These are phyloP conservation scores for Oscheius sp. DNA, from an alignment of 2,888 invertebrate species.

Conservation along the genomic window DNA sequence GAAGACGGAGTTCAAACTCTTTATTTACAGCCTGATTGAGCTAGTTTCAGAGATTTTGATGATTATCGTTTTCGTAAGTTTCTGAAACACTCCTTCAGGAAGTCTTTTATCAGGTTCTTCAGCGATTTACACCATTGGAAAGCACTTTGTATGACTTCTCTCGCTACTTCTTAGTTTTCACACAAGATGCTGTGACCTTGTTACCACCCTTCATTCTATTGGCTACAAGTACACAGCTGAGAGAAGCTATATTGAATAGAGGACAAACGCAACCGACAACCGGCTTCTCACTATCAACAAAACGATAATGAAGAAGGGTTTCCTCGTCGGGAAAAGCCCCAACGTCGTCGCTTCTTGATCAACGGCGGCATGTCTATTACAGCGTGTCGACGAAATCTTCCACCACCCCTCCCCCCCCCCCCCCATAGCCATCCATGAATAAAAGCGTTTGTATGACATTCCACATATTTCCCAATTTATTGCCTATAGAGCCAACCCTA, in stretches of 20 bases:
- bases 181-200: not conserved
- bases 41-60: slow-evolving; percentile 5
- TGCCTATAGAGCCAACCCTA: not conserved
- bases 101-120: not conserved
- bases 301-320: too few relatives aligned
- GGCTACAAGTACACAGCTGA: slow-evolving; percentile 11
- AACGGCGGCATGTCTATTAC: slow-evolving; percentile 11
- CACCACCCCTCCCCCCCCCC: not conserved
- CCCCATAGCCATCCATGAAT: slow-evolving; percentile 16
- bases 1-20: not conserved
- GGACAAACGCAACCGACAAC: not conserved
- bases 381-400: slow-evolving; percentile 29
- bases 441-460: not conserved
- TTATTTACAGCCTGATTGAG: slow-evolving; percentile 17
- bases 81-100: not conserved
- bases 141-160: slow-evolving; percentile 9
- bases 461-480: not conserved
- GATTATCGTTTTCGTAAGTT: slow-evolving; percentile 13
- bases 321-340: not conserved
- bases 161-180: slow-evolving; percentile 2
- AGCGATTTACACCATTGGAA: slow-evolving; percentile 1
- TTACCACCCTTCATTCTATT: slow-evolving; percentile 16
- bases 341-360: not conserved
- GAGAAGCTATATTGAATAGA: not conserved
- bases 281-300: too few relatives aligned